A percentile compares a stretch with the other conserved stretches of the same genome.
These are phyloP conservation scores for Clarias macrocephalus DNA, from an alignment of 2,113 vertebrate species.

Conservation along the genomic window DNA sequence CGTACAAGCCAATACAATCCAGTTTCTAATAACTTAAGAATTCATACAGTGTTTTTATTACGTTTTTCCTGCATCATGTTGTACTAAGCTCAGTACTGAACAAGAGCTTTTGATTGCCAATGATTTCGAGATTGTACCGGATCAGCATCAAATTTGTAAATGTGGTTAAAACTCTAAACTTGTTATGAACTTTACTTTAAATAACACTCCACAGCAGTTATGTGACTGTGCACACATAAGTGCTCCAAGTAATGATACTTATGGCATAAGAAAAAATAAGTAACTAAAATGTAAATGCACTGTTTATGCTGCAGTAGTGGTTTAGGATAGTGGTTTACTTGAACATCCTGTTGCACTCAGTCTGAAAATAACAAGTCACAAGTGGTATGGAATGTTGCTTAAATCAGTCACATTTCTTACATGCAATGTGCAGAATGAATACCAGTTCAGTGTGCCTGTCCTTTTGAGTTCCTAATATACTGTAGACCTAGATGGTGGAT, in stretches of 20 bases:
- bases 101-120: no score
- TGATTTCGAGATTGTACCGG: no score
- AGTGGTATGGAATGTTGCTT: background rate
- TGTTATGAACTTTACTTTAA: no score
- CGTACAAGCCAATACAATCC: no score
- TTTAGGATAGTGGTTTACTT: background rate
- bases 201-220: background rate
- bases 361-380: background rate
- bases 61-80: no score
- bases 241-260: background rate
- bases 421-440: background rate
- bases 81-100: no score
- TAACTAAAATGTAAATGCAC: background rate
- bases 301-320: background rate
- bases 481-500: no score
- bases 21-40: no score
- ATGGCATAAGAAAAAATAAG: no score
- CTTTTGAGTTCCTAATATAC: background rate
- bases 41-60: no score
- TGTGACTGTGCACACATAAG: background rate
- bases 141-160: no score
- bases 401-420: background rate
- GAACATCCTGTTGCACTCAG: background rate
- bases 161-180: no score
- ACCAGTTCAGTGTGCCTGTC: background rate